A percentile compares a stretch with the other conserved stretches of the same genome.
These are phyloP conservation scores for Chymomyza costata DNA, from an alignment of 1,140 invertebrate species.

Conservation along the genomic window DNA sequence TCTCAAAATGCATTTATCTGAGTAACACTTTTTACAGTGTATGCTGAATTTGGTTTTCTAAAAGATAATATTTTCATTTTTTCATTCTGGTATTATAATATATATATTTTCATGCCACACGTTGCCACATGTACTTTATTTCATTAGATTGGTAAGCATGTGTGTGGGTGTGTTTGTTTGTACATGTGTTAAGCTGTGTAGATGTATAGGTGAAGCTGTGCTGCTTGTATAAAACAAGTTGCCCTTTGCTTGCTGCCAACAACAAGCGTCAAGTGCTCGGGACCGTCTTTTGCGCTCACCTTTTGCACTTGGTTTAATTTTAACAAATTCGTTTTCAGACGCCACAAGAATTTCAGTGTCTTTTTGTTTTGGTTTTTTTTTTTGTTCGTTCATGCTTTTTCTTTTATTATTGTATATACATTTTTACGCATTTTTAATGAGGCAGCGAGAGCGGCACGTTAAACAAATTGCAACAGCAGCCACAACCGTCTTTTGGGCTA, in stretches of 20 bases:
- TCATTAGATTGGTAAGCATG: slow-evolving; percentile 46
- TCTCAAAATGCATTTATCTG: too few species aligned
- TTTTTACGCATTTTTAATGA: slow-evolving; percentile 58
- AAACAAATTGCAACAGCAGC: too few species aligned
- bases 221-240: too few species aligned
- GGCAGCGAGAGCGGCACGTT: background rate
- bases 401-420: slow-evolving; percentile 14
- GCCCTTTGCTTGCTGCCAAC: too few species aligned
- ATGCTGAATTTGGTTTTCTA: too few species aligned
- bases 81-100: too few species aligned
- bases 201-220: too few species aligned
- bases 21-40: too few species aligned
- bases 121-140: slow-evolving; percentile 24
- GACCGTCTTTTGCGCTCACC: slow-evolving; percentile 8
- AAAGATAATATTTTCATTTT: too few species aligned
- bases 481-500: slow-evolving; percentile 9
- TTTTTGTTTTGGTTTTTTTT: slow-evolving; percentile 23
- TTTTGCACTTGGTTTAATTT: slow-evolving; percentile 41
- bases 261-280: too few species aligned
- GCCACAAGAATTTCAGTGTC: slow-evolving; percentile 40
- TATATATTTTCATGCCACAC: slow-evolving; percentile 44
- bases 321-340: slow-evolving; percentile 63
- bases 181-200: too few species aligned
- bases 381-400: too few species aligned
- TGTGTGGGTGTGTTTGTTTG: slow-evolving; percentile 11